phyloP scores from a whole-genome alignment of 2,113 vertebrate species.

The Ardeotis arabs region DNA sequence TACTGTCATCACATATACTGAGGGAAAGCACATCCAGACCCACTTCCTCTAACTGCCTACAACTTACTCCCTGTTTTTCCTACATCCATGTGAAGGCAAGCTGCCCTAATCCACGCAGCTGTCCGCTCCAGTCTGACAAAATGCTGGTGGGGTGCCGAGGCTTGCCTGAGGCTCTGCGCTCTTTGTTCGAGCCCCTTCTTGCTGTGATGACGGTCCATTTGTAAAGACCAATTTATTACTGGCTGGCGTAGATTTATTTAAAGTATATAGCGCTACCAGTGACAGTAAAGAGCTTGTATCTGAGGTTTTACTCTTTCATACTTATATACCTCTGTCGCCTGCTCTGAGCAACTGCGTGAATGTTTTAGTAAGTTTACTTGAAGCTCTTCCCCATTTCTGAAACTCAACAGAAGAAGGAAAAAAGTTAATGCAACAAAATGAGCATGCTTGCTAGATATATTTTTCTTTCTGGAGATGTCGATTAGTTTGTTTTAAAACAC shows the following conservation, averaged over 20 bases:
- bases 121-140: neutral
- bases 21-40: neutral
- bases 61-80: neutral
- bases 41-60: neutral
- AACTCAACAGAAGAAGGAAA: neutral
- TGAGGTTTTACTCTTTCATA: neutral
- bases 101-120: neutral
- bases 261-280: neutral
- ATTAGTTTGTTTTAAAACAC: neutral
- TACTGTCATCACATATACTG: neutral
- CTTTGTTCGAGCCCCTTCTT: neutral
- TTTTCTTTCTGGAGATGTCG: neutral
- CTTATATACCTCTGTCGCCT: neutral
- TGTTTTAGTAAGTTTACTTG: neutral
- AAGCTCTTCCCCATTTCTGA: neutral
- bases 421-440: neutral
- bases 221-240: neutral
- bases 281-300: neutral
- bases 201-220: neutral
- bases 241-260: neutral
- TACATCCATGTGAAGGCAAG: neutral
- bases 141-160: fast-evolving
- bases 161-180: neutral
- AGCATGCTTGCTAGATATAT: neutral
- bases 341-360: neutral